phyloP scores from a whole-genome alignment of 2,888 invertebrate genomes.

The Tuberolachnus salignus region DNA sequence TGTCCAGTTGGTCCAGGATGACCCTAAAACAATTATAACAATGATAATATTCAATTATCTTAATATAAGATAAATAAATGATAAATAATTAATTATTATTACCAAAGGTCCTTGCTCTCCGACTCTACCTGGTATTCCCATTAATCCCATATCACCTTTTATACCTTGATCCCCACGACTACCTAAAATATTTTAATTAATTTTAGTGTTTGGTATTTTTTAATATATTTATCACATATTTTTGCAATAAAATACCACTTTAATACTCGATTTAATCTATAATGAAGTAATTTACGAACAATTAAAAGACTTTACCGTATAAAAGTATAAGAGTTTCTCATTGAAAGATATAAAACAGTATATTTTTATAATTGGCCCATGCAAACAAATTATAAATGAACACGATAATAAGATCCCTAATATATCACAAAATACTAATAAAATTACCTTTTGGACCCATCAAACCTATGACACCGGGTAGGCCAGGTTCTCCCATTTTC shows the following conservation, averaged over 20 bases:
- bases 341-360: too few species aligned
- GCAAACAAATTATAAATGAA: too few species aligned
- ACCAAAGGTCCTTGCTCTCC: constrained; percentile 69
- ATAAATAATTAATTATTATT: constrained; percentile 15
- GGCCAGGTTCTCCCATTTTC: constrained; percentile 63
- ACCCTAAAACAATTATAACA: constrained; percentile 15
- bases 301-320: too few species aligned
- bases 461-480: constrained; percentile 75
- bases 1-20: constrained; percentile 46
- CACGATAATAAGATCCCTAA: too few species aligned
- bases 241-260: too few species aligned
- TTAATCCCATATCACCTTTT: constrained; percentile 56
- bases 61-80: background rate
- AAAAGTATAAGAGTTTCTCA: too few species aligned
- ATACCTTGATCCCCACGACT: constrained; percentile 54
- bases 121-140: constrained; percentile 65
- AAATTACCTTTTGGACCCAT: constrained; percentile 75
- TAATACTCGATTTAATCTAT: too few species aligned
- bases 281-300: too few species aligned
- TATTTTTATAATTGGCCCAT: too few species aligned
- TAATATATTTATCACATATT: too few species aligned
- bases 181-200: constrained; percentile 15
- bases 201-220: too few species aligned
- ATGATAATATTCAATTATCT: background rate
- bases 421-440: constrained; percentile 62